Base-by-base conservation (phyloP, 2,888 invertebrate genomes). In the Aphodius sticticus region DNA sequence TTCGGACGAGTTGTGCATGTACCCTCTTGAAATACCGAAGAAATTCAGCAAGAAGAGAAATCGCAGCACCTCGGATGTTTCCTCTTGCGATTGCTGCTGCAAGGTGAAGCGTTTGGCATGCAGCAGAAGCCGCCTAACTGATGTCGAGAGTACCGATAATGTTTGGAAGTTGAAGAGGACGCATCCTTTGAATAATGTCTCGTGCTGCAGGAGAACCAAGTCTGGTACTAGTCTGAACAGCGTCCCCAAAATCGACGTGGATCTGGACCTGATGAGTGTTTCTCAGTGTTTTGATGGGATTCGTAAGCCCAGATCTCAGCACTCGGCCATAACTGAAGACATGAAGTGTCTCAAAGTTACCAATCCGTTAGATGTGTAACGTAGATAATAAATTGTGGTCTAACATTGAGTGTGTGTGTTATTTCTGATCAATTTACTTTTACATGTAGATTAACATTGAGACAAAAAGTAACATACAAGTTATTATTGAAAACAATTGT, bases 1-100 rank as follows among this genome's bases (percentile, higher is more conserved):
- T 16, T 72, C 72, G 7, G 72, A 72, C 14, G 72, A 72, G 26
- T 36, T 16, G 16, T 72, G 72, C 72, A n/a, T 72, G 26, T n/a
- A n/a, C 26, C 35, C 35, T 16, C 35, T 36, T 70, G 71, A 70
- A 70, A 70, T 70, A 1, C 16, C 26, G n/a, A 70, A 26, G 26
- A 70, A 70, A 70, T 70, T 16, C n/a, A 26, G 71, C 16, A 70
- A 14, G 71, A 16, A 70, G 26, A 70, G 71, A 14, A 70, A 16
- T 70, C 26, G 53, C 7, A 53, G 53, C 12, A 53, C 53, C 12
- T 53, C 53, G 53, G 53, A 53, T 53, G 53, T 53, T 12, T 53
- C 53, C 4, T 53, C 9, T 2, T 53, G 53, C 53, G 53, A 53
- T 9, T 53, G 53, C 53, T 9, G 53, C 53, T 53, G 53, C 53